These are phyloP conservation scores for Cygnus buccinator DNA, from an alignment of 2,113 vertebrate genomes.

Conservation along the genomic window DNA sequence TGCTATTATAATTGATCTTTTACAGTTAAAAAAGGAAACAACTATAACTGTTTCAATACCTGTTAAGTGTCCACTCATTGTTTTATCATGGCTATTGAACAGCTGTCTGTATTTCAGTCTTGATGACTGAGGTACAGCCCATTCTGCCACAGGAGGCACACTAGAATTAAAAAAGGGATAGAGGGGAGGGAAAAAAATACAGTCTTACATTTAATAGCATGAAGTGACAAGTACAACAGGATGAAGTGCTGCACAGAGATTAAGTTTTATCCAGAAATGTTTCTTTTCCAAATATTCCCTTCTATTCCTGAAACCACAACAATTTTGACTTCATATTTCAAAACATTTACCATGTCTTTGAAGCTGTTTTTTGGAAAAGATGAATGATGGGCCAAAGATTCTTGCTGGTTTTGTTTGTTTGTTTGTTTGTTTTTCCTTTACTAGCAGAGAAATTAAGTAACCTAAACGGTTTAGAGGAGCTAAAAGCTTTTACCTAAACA, in stretches of 20 bases:
- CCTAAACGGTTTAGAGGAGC: background rate
- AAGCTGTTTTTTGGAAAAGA: background rate
- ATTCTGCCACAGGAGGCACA: slow-evolving; percentile 82
- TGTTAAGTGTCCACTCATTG: slow-evolving; percentile 97
- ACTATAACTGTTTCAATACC: slow-evolving; percentile 77
- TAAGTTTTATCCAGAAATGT: background rate
- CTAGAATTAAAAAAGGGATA: slow-evolving; percentile 57
- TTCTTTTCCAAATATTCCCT: background rate
- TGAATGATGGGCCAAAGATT: background rate
- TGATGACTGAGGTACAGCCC: slow-evolving; percentile 96
- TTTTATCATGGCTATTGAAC: slow-evolving; percentile 99
- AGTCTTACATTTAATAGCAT: background rate
- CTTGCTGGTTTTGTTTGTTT: background rate
- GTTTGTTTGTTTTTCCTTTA: background rate
- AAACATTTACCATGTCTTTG: background rate
- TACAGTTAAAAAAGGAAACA: background rate
- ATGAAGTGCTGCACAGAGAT: background rate
- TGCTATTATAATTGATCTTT: background rate
- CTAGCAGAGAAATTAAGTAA: background rate
- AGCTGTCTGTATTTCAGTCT: slow-evolving; percentile 96
- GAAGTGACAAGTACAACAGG: background rate
- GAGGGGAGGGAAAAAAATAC: background rate
- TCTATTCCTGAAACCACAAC: background rate
- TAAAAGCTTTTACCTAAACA: background rate
- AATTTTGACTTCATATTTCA: background rate